Conservation (phyloP, 2,113 vertebrate genomes). For the Sciurus niger region DNA sequence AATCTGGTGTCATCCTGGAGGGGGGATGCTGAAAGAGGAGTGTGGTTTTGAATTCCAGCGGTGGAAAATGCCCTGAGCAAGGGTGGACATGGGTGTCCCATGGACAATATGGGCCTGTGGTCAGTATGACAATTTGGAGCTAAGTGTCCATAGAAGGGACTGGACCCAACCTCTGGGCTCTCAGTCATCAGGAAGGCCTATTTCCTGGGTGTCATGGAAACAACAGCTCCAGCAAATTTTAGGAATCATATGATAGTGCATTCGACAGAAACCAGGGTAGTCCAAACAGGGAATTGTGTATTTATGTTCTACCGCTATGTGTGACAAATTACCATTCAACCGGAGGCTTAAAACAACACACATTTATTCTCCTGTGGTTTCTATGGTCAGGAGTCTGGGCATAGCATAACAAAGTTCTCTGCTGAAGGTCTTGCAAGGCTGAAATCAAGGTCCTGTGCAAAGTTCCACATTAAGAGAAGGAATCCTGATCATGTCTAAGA, state of each 20-base stretch:
- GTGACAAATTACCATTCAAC: not conserved
- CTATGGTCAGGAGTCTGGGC: not conserved
- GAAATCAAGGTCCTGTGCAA: not conserved
- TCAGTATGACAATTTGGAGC: not conserved
- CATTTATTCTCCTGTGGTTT: not conserved
- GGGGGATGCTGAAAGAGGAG: not conserved
- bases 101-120: too few species aligned
- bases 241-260: not conserved
- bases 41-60: not conserved
- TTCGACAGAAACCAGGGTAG: not conserved
- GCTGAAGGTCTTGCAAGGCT: not conserved
- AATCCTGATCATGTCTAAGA: not conserved
- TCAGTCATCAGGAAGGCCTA: not conserved
- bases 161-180: not conserved
- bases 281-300: not conserved
- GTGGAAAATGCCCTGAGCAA: not conserved
- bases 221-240: not conserved
- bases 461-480: not conserved
- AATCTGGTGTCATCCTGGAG: not conserved
- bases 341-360: not conserved
- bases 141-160: fast-evolving
- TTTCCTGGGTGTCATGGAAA: not conserved
- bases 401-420: not conserved
- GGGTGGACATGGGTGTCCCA: not conserved
- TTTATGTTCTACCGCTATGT: not conserved